Evolutionary conservation across 2,797 vertebrate genomes (phyloP), one percentile per base, ranked within the genome.

Genomic region (Siniperca obscura): DNA sequence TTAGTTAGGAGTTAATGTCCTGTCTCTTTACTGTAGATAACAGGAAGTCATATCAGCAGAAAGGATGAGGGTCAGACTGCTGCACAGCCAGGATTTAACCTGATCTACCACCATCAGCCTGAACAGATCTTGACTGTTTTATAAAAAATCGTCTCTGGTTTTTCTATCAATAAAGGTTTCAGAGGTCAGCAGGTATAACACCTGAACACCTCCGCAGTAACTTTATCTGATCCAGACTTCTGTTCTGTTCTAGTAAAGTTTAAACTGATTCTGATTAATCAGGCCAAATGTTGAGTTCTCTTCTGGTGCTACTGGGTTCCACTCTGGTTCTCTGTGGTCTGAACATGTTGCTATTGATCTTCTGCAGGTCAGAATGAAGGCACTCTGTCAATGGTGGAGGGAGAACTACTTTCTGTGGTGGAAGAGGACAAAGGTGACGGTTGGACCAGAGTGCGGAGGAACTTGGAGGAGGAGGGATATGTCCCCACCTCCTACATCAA

Each of bases 361-460:
- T 59, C 8, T 82, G 59, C 86, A 99, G 98, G 98, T 90, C 98
- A 99, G 90, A 99, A 98, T 53, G 98, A 99, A 96, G 98, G 98
- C 48, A 99, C 98, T 46, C 96, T 99, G 84, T 96, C 97, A 7
- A 98, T 99, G 97, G 96, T 96, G 88, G 98, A 99, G 94, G 97
- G 97, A 3, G 98, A 99, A 89, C 92, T 99, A 87, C 94, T 99
- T 67, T 99, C 98, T 82, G 96, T 99, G 85, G 98, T 99, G 87
- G 98, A 99, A 87, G 98, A 99, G 82, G 98, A 99, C 92, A 99
- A 99, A 95, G 98, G 98, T 8, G 98, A 99, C 14, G 98, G 98
- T 59, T 99, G 98, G 98, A 99, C 98, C 81, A 95, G 98, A 92
- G 98, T 98, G 76, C 96, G 98, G 75, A 95, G 96, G 90, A 98